Conservation (phyloP, 2,797 vertebrate species). For the Coendou prehensilis region DNA sequence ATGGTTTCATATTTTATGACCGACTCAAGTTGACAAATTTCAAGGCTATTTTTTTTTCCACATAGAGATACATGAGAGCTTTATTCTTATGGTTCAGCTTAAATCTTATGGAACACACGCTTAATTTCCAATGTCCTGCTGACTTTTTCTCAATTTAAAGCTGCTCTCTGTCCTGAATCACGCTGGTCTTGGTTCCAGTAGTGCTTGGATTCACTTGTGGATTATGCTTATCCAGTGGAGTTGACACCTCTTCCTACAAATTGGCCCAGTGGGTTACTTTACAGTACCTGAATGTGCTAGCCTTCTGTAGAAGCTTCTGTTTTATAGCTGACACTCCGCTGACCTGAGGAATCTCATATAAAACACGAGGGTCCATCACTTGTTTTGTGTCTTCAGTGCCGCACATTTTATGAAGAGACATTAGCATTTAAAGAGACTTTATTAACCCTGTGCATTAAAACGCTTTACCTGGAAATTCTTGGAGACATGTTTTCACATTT, state of each 20-base stretch:
- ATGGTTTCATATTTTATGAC: not conserved
- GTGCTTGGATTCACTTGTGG: not conserved
- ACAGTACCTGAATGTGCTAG: not conserved
- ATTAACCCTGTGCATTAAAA: constrained; percentile 46
- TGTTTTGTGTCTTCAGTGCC: not conserved
- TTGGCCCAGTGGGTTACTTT: constrained; percentile 27
- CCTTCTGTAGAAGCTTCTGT: constrained; percentile 27
- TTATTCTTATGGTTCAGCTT: constrained; percentile 8
- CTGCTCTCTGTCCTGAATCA: not conserved
- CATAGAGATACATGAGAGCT: not conserved
- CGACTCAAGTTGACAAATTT: constrained; percentile 14
- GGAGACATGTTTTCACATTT: constrained; percentile 17
- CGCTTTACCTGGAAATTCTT: constrained; percentile 48
- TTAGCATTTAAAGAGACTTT: constrained; percentile 33
- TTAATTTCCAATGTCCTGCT: not conserved
- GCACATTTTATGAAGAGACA: not conserved
- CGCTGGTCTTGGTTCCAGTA: not conserved
- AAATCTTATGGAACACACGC: not conserved
- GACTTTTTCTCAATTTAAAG: not conserved
- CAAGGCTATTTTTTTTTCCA: not conserved
- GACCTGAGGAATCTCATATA: constrained; percentile 52
- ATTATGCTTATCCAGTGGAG: not conserved
- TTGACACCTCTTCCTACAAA: constrained; percentile 28
- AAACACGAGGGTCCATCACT: constrained; percentile 61
- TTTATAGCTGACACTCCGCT: constrained; percentile 51